Conservation (phyloP, 2,113 vertebrate genomes). For the Archocentrus centrarchus region DNA sequence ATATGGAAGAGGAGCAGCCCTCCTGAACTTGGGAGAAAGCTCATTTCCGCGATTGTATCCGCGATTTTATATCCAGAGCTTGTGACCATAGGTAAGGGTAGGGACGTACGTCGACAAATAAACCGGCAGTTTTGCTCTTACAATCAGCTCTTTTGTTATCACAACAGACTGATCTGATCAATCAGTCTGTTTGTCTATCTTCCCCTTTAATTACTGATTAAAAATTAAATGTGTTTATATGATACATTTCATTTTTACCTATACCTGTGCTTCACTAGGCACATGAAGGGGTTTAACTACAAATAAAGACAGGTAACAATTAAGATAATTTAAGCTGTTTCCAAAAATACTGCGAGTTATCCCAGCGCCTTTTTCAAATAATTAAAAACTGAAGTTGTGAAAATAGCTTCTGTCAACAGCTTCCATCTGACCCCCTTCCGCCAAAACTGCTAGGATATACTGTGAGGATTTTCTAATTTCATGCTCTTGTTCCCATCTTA, state of each 20-base stretch:
- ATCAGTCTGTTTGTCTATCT: not conserved
- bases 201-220: fast-evolving
- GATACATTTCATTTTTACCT: not conserved
- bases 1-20: not conserved
- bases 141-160: not conserved
- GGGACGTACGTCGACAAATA: fast-evolving
- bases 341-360: conserved; percentile 1
- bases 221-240: not conserved
- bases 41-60: not conserved
- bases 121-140: not conserved
- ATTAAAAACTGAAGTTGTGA: conserved; percentile 19
- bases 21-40: not conserved
- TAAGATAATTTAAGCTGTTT: not conserved
- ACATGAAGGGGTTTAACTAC: not conserved
- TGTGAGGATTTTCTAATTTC: conserved; percentile 55
- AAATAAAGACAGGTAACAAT: not conserved
- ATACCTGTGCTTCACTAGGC: not conserved
- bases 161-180: not conserved
- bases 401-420: conserved; percentile 3
- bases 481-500: conserved; percentile 44
- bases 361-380: not conserved
- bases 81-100: fast-evolving
- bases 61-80: not conserved
- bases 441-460: conserved; percentile 9
- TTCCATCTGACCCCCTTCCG: conserved; percentile 19